phyloP scores from a whole-genome alignment of 2,113 vertebrate genomes.

The Pipra filicauda region DNA sequence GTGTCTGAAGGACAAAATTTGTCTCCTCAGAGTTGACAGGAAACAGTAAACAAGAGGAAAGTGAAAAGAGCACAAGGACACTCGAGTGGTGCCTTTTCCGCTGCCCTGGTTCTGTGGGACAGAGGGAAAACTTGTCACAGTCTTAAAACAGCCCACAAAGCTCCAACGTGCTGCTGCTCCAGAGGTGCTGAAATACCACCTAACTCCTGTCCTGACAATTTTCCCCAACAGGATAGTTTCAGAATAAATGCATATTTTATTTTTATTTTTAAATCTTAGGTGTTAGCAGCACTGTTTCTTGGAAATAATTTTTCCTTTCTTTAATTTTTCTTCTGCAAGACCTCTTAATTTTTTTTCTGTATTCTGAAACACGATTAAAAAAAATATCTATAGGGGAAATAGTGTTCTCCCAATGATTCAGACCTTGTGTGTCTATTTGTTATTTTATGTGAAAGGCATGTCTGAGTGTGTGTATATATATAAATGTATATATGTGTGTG shows the following conservation, averaged over 20 bases:
- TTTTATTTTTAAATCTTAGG: not conserved
- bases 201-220: not conserved
- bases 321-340: not conserved
- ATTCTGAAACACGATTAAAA: not conserved
- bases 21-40: not conserved
- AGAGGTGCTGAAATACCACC: not conserved
- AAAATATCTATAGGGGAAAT: not conserved
- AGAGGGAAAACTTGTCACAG: not conserved
- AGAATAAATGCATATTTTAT: not conserved
- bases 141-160: not conserved
- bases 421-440: not conserved
- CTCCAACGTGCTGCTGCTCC: not conserved
- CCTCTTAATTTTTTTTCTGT: not conserved
- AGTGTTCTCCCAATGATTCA: not conserved
- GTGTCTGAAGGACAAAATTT: not conserved
- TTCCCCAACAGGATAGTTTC: not conserved
- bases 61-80: not conserved
- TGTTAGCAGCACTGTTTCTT: not conserved
- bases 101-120: not conserved
- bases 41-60: not conserved
- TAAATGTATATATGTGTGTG: not conserved
- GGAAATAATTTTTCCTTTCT: not conserved
- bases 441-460: not conserved
- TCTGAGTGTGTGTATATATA: not conserved
- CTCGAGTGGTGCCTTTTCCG: fast-evolving